phyloP scores from a whole-genome alignment of 2,113 vertebrate species.

The Peromyscus californicus region DNA sequence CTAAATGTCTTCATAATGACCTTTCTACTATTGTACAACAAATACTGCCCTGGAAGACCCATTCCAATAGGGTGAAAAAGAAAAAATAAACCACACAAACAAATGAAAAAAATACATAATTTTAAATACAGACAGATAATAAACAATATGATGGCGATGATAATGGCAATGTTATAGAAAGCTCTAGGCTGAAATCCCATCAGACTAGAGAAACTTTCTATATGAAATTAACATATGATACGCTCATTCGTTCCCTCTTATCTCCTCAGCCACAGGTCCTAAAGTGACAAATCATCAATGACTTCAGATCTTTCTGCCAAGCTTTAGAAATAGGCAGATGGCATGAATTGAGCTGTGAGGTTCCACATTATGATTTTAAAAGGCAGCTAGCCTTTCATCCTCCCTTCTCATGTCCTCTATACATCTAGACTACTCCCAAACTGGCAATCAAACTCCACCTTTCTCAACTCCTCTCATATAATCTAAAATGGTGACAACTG shows the following conservation, averaged over 20 bases:
- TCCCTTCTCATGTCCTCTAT: not conserved
- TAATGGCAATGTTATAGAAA: not conserved
- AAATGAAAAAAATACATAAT: not conserved
- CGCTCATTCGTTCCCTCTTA: not conserved
- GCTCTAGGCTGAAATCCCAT: not conserved
- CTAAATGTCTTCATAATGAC: not conserved
- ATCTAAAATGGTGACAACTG: not conserved
- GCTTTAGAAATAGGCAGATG: slow-evolving; percentile 2
- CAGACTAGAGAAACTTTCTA: slow-evolving; percentile 12
- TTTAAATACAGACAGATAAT: not conserved
- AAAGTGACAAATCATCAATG: not conserved
- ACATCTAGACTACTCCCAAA: not conserved
- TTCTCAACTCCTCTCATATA: not conserved
- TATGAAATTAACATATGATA: slow-evolving; percentile 14
- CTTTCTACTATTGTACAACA: slow-evolving; percentile 11
- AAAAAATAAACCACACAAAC: not conserved
- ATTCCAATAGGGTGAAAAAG: not conserved
- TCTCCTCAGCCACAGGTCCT: not conserved
- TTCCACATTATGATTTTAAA: not conserved
- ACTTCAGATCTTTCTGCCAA: not conserved
- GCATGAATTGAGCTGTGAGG: not conserved
- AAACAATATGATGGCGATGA: not conserved
- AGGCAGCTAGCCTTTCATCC: not conserved
- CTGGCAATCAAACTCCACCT: not conserved
- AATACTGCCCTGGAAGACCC: not conserved